Evolutionary conservation across 2,888 invertebrate species (phyloP), one percentile per base, ranked within the genome.

Genomic region (Drosophila cracens): DNA sequence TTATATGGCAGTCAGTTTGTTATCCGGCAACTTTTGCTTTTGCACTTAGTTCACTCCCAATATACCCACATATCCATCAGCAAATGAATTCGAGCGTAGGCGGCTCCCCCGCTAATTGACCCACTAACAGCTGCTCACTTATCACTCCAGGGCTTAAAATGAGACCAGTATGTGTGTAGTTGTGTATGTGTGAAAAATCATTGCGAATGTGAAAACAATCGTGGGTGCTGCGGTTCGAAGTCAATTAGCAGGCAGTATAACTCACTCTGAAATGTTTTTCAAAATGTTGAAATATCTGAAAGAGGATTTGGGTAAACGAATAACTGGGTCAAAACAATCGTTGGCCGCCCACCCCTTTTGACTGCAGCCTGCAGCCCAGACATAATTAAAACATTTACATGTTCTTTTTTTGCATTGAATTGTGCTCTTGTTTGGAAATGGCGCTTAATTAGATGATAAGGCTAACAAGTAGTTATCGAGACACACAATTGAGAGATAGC

Each of bases 191-290:
- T 62, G 83, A 78, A 76, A 87, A 88, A 83, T 83, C 82, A 80
- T 80, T 60, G 87, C 82, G 84, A 87, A 90, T 88, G 87, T 81
- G 84, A 87, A 87, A 87, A 87, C 90, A 90, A 87, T 90, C 87
- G 82, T 82, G 87, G 84, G 82, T 87, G 74, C 72, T 83, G 87
- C 68, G 89, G 89, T 78, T 81, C 87, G 76, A 82, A 87, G 89
- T 87, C 87, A 87, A 87, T 87, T 87, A 87, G 89, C 80, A 73
- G 75, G 58, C 70, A 78, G 64, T 73, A 73, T 86, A 85, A 78
- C 82, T 80, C 85, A 84, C 81, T 82, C 72, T 73, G 69, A 71
- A 82, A 79, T 82, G 77, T 67, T 78, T 75, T 81, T 74, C 63
- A 56, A 81, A 78, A 81, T 83, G 79, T 79, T 75, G 53, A 16